A percentile compares a stretch with the other conserved stretches of the same genome.
phyloP scores from a whole-genome alignment of 2,113 vertebrate genomes.

The Corydoras maculifer region DNA sequence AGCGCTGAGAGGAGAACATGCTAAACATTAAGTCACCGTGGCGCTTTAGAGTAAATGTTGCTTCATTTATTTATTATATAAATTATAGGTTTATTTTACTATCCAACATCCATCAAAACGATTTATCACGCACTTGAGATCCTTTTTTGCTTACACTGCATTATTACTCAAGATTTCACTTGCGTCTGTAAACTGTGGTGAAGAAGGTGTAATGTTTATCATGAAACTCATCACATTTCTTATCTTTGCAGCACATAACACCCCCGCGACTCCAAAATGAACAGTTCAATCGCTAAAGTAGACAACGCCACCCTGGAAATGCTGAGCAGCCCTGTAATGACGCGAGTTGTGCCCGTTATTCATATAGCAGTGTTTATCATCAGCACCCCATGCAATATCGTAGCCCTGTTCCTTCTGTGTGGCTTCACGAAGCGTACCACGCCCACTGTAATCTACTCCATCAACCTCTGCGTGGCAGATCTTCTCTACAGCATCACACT shows the following conservation, averaged over 20 bases:
- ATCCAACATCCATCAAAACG: too few relatives aligned
- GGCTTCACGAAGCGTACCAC: conserved; percentile 28
- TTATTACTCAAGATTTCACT: too few relatives aligned
- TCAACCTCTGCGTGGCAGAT: conserved; percentile 33
- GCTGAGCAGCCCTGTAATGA: conserved; percentile 12
- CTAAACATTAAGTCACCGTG: too few relatives aligned
- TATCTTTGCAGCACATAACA: neutral
- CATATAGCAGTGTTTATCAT: conserved; percentile 38
- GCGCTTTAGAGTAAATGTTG: too few relatives aligned
- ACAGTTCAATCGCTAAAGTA: neutral
- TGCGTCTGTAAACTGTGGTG: too few relatives aligned
- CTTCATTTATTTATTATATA: too few relatives aligned
- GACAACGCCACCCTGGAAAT: conserved; percentile 19
- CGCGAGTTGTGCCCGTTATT: conserved; percentile 1
- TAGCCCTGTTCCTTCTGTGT: conserved; percentile 31
- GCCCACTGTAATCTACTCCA: conserved; percentile 26
- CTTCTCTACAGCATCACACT: conserved; percentile 31
- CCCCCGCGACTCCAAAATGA: neutral
- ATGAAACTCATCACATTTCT: neutral
- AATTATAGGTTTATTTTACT: too few relatives aligned
- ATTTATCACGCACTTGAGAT: too few relatives aligned
- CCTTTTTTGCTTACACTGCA: too few relatives aligned
- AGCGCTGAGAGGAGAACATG: too few relatives aligned
- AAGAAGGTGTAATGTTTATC: neutral
- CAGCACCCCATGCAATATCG: conserved; percentile 42